These are phyloP conservation scores for Heterohyrax brucei DNA, from an alignment of 2,797 vertebrate genomes.

Conservation along the genomic window DNA sequence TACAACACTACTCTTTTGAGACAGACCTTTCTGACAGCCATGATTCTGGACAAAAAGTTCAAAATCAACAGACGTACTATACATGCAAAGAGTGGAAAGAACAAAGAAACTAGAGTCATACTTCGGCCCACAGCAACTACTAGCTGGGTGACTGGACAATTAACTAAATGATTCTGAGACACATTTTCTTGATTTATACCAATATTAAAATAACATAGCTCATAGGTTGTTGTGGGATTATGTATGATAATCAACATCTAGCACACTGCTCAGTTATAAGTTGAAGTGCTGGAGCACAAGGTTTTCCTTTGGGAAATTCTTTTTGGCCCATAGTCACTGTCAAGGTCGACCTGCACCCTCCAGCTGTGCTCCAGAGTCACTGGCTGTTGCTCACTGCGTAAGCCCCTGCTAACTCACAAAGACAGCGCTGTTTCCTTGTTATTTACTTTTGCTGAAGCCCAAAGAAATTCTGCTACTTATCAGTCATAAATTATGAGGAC, in stretches of 20 bases:
- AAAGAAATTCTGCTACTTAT: background rate
- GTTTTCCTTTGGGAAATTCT: constrained; percentile 37
- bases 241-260: constrained; percentile 13
- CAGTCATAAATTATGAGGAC: background rate
- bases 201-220: constrained; percentile 31
- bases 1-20: background rate
- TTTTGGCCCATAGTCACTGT: background rate
- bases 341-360: background rate
- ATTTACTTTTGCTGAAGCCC: background rate
- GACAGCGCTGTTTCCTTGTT: background rate
- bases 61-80: background rate
- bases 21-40: background rate
- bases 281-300: background rate
- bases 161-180: background rate
- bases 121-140: background rate
- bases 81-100: background rate
- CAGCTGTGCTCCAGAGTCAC: background rate
- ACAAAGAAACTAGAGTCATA: background rate
- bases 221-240: constrained; percentile 31
- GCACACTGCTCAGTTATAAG: background rate
- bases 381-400: background rate
- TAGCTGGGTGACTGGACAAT: background rate
- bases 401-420: background rate
- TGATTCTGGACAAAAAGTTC: background rate
- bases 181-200: background rate